Evolutionary conservation across 2,113 vertebrate species (phyloP).

Genomic region (Rhinoptilus africanus): DNA sequence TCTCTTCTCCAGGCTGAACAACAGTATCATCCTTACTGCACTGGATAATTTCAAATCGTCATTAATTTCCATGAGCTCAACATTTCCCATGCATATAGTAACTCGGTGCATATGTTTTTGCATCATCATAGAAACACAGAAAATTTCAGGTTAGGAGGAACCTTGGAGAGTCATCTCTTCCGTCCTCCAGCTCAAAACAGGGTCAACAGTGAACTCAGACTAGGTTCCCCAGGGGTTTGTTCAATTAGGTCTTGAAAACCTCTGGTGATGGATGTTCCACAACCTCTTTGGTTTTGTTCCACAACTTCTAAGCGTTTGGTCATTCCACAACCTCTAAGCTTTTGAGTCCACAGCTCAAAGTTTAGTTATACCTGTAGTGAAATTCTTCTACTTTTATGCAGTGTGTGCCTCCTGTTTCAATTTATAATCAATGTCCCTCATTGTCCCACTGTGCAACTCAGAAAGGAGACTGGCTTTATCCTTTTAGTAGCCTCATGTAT

Average conservation of each 20-base stretch:
- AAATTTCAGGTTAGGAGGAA: neutral
- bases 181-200: neutral
- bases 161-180: neutral
- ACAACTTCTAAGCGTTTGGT: no score
- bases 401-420: neutral
- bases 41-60: neutral
- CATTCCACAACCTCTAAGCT: no score
- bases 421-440: neutral
- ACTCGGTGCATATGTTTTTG: neutral
- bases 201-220: neutral
- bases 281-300: neutral
- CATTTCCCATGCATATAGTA: neutral
- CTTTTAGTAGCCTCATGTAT: neutral
- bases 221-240: neutral
- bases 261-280: neutral
- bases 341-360: neutral
- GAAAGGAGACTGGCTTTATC: neutral
- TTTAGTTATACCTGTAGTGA: neutral
- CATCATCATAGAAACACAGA: neutral
- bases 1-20: no score
- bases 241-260: neutral
- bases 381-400: neutral
- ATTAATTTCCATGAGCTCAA: neutral
- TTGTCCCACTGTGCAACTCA: neutral
- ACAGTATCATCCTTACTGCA: neutral